Evolutionary conservation across 2,888 invertebrate genomes (phyloP).

Genomic region (Chironomus riparius): DNA sequence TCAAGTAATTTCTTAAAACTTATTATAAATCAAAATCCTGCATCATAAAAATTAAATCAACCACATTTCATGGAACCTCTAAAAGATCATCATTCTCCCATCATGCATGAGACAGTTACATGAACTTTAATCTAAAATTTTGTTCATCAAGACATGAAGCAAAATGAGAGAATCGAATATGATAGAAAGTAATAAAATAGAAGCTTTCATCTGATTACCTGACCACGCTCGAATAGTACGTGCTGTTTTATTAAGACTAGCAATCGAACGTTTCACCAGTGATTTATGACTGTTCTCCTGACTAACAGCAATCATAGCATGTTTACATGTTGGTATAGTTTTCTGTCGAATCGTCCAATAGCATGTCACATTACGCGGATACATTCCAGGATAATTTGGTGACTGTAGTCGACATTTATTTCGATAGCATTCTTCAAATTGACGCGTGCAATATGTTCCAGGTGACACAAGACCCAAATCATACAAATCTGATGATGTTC

Average conservation of each 20-base stretch:
- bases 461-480: conserved; percentile 79
- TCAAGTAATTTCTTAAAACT: too few relatives aligned
- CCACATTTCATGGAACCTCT: too few relatives aligned
- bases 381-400: conserved; percentile 83
- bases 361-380: conserved; percentile 75
- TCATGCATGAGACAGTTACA: too few relatives aligned
- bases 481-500: conserved; percentile 63
- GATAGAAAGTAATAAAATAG: background rate
- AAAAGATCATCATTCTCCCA: too few relatives aligned
- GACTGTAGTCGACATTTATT: conserved; percentile 80
- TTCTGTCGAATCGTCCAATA: conserved; percentile 80
- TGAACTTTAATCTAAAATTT: too few relatives aligned
- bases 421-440: conserved; percentile 76
- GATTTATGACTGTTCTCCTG: conserved; percentile 61
- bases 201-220: conserved; percentile 4
- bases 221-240: conserved; percentile 67
- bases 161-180: too few relatives aligned
- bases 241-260: conserved; percentile 60
- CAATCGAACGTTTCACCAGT: conserved; percentile 41
- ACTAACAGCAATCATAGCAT: conserved; percentile 80
- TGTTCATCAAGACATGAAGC: too few relatives aligned
- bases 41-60: too few relatives aligned
- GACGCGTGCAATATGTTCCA: conserved; percentile 72
- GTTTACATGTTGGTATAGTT: conserved; percentile 78
- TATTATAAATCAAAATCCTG: too few relatives aligned